These are phyloP conservation scores for Ciconia nigra DNA, from an alignment of 2,797 vertebrate genomes.

Conservation along the genomic window DNA sequence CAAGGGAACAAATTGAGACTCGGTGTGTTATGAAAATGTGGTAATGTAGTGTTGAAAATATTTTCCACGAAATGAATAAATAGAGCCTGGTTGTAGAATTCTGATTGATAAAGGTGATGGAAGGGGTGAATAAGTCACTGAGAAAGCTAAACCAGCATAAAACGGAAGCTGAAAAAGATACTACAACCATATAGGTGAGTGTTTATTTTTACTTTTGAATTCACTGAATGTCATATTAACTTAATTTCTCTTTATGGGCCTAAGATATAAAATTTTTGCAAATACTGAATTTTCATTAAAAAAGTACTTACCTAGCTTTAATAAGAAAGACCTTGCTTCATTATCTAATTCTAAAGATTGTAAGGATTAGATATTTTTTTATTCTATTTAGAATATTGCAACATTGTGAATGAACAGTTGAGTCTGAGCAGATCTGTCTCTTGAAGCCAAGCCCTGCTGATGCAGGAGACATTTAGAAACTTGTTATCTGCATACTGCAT, in stretches of 20 bases:
- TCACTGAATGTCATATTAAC: not conserved
- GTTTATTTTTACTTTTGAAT: not conserved
- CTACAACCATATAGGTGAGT: not conserved
- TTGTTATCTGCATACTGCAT: not conserved
- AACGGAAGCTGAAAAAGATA: not conserved
- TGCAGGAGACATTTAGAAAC: not conserved
- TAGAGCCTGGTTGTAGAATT: not conserved
- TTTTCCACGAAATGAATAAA: not conserved
- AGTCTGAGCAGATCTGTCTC: not conserved
- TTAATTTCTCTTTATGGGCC: not conserved
- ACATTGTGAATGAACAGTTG: not conserved
- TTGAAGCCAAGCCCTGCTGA: not conserved
- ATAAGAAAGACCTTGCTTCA: not conserved
- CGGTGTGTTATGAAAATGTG: not conserved
- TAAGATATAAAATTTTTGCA: not conserved
- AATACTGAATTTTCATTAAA: not conserved
- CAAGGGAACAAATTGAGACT: not conserved
- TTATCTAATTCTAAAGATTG: not conserved
- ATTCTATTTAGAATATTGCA: not conserved
- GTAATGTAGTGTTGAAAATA: not conserved
- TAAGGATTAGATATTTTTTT: not conserved
- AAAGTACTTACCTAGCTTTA: not conserved
- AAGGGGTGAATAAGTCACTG: not conserved
- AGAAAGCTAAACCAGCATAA: not conserved
- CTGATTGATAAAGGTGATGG: not conserved